Base-by-base conservation (phyloP, 2,113 vertebrate species). In the Dromaius novaehollandiae region DNA sequence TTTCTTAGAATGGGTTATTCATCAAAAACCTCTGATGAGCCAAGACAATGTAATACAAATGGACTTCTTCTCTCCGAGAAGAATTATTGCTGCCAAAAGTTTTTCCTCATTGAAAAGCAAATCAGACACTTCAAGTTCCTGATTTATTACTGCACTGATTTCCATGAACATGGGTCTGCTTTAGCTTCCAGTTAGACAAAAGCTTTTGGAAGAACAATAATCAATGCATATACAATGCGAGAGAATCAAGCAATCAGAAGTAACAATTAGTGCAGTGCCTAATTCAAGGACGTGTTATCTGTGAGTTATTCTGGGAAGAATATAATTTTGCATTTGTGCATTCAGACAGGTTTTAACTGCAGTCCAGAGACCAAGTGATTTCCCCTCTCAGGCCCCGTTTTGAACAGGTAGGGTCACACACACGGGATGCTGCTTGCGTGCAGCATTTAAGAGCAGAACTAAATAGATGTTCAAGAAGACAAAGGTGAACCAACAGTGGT, bases 91-190 rank as follows among this genome's bases (percentile, higher is more conserved):
- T 89, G 96, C 93, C 92, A 95, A 75, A 91, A 86, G 15, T 60
- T 89, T 96, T 92, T 88, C 83, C 95, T 97, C 94, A 97, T 70
- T 97, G 97, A 97, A 98, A 98, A 97, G 95, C 93, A 98, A 97
- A 98, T 97, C 97, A 97, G 97, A 97, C 81, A 82, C 82, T 97
- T 96, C 94, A 96, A 93, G 93, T 95, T 94, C 65, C 93, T 97
- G 96, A 98, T 97, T 97, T 98, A 98, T 96, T 96, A 97, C 96
- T 95, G 86, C 77, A 83, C 83, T 30, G 63, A 94, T 98, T 97
- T 97, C 93, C 90, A 96, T 75, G 95, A 97, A 95, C 88, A 86
- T 90, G 96, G 95, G 90, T 30, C n/a, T 96, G 74, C 90, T 96
- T 92, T 77, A 94, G 85, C 42, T 91, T 93, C 74, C 53, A 75